Evolutionary conservation across 2,797 vertebrate species (phyloP).

Genomic region (Poeciliopsis infans): DNA sequence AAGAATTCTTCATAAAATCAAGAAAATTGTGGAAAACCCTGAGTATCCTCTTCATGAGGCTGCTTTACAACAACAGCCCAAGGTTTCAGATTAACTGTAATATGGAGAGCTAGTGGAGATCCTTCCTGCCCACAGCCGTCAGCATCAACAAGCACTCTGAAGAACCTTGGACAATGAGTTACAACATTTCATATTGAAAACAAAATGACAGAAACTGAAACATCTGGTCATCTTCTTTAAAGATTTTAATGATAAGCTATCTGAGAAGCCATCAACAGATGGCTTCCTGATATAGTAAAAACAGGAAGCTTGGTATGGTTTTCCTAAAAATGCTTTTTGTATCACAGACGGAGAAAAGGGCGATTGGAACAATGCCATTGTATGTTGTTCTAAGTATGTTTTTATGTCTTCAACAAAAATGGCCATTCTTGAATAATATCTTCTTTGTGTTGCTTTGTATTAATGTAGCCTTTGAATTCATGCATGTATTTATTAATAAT

Average conservation of each 20-base stretch:
- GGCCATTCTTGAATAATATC: conserved; percentile 25
- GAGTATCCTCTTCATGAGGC: no score
- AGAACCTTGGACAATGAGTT: no score
- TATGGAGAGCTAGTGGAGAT: no score
- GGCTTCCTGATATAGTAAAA: not conserved
- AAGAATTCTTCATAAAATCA: no score
- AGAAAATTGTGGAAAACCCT: no score
- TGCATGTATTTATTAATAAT: conserved; percentile 65
- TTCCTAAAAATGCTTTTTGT: not conserved
- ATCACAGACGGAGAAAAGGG: not conserved
- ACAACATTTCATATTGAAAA: not conserved
- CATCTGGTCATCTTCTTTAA: not conserved
- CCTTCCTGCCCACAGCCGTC: no score
- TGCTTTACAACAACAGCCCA: no score
- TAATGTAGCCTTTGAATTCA: conserved; percentile 64
- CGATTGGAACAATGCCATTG: conserved; percentile 1
- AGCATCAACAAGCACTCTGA: no score
- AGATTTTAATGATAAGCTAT: conserved; percentile 23
- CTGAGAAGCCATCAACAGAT: conserved; percentile 21
- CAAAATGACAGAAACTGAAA: not conserved
- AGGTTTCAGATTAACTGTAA: no score
- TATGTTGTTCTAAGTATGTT: conserved; percentile 7
- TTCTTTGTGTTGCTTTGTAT: conserved; percentile 47
- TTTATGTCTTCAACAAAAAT: conserved; percentile 25
- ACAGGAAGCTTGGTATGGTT: not conserved